Evolutionary conservation across 2,797 vertebrate genomes (phyloP).

Genomic region (Erethizon dorsatum): DNA sequence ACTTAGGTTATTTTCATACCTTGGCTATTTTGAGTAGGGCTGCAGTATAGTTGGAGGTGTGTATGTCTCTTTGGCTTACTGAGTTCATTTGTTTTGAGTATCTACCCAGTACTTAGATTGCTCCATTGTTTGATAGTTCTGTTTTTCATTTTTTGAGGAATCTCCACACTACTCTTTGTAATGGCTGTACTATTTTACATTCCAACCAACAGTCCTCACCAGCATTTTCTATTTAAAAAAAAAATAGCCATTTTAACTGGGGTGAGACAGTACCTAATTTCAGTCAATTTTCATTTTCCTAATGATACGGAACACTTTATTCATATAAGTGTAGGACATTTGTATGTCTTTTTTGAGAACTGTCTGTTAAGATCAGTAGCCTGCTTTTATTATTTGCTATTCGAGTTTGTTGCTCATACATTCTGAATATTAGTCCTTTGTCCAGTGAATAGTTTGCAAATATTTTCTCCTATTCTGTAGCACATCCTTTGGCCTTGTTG

Average conservation of each 20-base stretch:
- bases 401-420: not conserved
- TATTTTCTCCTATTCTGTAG: not conserved
- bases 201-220: not conserved
- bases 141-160: not conserved
- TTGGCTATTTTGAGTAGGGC: not conserved
- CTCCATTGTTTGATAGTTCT: not conserved
- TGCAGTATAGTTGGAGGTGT: not conserved
- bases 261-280: not conserved
- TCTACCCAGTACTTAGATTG: not conserved
- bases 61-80: not conserved
- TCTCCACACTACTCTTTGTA: not conserved
- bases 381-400: not conserved
- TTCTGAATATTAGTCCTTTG: no score
- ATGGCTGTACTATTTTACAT: not conserved
- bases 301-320: not conserved
- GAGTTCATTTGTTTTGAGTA: not conserved
- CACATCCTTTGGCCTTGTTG: no score
- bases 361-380: not conserved
- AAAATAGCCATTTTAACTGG: not conserved
- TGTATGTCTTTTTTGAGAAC: not conserved
- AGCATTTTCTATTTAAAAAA: not conserved
- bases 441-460: not conserved
- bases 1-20: not conserved
- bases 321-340: not conserved
- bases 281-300: not conserved